Conservation (phyloP, 2,113 vertebrate species). For the Excalfactoria chinensis region DNA sequence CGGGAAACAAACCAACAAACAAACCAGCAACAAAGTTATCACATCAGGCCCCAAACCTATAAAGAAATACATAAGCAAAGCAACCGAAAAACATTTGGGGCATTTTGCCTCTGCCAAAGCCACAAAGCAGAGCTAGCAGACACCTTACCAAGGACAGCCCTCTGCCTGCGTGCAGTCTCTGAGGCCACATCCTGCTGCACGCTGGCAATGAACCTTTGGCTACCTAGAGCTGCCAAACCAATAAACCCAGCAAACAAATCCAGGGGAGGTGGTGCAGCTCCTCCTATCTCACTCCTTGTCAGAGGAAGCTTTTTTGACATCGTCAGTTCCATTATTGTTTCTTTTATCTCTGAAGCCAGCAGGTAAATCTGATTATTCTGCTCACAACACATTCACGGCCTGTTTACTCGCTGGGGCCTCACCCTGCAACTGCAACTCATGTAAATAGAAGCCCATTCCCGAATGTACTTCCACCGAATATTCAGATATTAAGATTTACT, state of each 20-base stretch:
- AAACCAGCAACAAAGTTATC: background rate
- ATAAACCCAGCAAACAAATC: background rate
- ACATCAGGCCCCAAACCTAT: background rate
- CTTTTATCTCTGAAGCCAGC: background rate
- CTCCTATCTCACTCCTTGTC: background rate
- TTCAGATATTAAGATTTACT: background rate
- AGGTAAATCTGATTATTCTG: conserved; percentile 21
- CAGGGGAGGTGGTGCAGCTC: background rate
- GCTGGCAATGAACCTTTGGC: background rate
- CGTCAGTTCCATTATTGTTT: background rate
- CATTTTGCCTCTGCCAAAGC: background rate
- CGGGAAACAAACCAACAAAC: no score
- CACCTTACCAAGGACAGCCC: background rate
- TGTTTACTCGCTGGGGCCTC: background rate
- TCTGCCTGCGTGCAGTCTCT: fast-evolving
- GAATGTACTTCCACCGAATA: background rate
- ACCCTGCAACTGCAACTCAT: background rate
- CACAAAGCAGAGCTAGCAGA: background rate
- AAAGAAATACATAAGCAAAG: no score
- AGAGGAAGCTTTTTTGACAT: background rate
- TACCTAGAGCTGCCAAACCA: background rate
- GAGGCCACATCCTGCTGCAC: fast-evolving
- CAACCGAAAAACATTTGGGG: background rate
- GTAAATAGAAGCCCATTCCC: background rate
- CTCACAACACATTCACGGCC: background rate